These are phyloP conservation scores for Takifugu ocellatus DNA, from an alignment of 2,797 vertebrate genomes.

Conservation along the genomic window DNA sequence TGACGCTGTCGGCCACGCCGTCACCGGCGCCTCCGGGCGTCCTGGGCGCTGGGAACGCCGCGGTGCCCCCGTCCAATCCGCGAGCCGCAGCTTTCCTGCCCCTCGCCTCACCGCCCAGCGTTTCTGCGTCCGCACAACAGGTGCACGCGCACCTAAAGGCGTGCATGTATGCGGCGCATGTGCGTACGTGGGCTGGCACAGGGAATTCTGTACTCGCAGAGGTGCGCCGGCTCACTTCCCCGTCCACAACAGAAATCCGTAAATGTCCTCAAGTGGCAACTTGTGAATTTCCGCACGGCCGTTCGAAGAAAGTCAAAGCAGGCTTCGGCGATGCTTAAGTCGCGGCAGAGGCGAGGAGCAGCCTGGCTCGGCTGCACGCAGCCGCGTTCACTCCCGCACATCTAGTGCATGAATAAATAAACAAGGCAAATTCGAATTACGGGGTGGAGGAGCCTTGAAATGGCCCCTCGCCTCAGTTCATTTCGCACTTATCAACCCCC, in stretches of 20 bases:
- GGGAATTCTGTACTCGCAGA: background rate
- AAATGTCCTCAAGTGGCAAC: too few species aligned
- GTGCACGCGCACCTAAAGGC: background rate
- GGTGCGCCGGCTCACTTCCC: background rate
- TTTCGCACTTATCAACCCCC: conserved; percentile 18
- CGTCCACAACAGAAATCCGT: too few species aligned
- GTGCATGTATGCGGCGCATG: background rate
- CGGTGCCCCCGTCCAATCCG: conserved; percentile 55
- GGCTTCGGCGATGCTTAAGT: too few species aligned
- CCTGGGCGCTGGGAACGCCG: conserved; percentile 53
- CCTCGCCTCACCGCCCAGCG: background rate
- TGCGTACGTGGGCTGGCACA: background rate
- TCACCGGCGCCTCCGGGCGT: conserved; percentile 48
- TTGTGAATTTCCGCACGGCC: too few species aligned
- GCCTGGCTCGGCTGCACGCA: background rate
- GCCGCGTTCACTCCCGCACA: background rate
- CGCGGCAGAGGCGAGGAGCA: too few species aligned
- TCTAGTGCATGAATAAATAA: background rate
- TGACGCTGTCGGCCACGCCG: conserved; percentile 34
- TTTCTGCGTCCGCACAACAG: background rate
- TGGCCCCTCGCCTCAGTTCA: background rate
- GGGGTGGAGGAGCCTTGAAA: background rate
- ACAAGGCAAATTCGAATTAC: background rate
- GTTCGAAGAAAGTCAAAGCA: background rate
- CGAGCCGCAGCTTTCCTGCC: conserved; percentile 19